Conservation (phyloP, 2,888 invertebrate species). For the Hirtodrosophila confusa region DNA sequence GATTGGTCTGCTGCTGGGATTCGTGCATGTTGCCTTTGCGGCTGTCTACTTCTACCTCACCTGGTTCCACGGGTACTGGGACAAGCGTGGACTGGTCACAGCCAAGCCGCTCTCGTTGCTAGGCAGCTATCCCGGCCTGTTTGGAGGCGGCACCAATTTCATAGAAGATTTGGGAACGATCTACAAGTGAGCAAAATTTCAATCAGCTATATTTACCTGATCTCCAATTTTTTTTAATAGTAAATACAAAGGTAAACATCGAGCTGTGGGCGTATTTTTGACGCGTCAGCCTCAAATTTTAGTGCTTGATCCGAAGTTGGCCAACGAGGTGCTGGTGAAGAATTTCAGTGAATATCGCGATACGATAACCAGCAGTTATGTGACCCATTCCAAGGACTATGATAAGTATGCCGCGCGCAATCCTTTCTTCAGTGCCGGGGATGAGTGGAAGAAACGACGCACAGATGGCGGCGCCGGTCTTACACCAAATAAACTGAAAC, state of each 20-base stretch:
- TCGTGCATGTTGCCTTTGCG: constrained; percentile 39
- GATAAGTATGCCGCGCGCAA: constrained; percentile 57
- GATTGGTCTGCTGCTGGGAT: constrained; percentile 28
- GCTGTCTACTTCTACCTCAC: constrained; percentile 67
- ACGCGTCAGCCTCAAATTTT: constrained; percentile 81
- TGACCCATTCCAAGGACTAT: constrained; percentile 41
- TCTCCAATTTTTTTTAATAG: constrained; percentile 38
- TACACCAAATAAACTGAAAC: constrained; percentile 84
- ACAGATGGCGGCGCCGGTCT: constrained; percentile 84
- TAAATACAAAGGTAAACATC: constrained; percentile 72
- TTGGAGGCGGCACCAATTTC: constrained; percentile 39
- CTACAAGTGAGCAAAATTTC: constrained; percentile 48
- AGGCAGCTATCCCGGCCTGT: constrained; percentile 79
- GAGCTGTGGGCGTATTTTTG: constrained; percentile 83
- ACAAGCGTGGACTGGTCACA: constrained; percentile 77
- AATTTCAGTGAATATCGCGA: constrained; percentile 83
- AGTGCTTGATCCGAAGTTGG: constrained; percentile 82
- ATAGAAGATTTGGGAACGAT: constrained; percentile 59
- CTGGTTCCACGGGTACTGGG: constrained; percentile 82
- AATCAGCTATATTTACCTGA: neutral
- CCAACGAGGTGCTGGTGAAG: constrained; percentile 82
- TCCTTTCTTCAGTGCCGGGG: constrained; percentile 66
- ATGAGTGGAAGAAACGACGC: constrained; percentile 84
- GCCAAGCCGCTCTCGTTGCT: constrained; percentile 79
- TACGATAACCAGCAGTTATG: constrained; percentile 62